Conservation (phyloP, 1,140 invertebrate genomes). For the Tribolium castaneum region DNA sequence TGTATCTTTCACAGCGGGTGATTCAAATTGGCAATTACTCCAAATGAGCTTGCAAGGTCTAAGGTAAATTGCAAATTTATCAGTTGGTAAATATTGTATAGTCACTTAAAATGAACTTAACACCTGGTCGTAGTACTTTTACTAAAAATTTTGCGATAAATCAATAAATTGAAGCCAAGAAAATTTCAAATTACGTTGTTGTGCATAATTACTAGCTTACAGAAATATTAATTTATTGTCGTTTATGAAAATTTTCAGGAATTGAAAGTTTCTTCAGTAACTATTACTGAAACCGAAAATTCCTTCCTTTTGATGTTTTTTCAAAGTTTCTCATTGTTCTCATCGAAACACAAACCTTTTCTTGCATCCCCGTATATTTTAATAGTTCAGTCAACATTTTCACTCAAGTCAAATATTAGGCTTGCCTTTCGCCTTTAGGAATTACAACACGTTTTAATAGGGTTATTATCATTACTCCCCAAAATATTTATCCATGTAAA, state of each 20-base stretch:
- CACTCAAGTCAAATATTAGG: not conserved
- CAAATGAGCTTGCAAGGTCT: conserved; percentile 38
- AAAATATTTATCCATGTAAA: conserved; percentile 18
- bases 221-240: too few species aligned
- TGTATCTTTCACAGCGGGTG: conserved; percentile 16
- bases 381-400: not conserved
- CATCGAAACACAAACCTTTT: too few species aligned
- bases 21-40: conserved; percentile 43
- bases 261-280: too few species aligned
- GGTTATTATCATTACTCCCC: not conserved
- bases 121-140: not conserved
- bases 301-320: too few species aligned
- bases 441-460: not conserved
- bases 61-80: conserved; percentile 44
- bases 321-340: too few species aligned
- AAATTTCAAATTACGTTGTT: not conserved
- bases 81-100: conserved; percentile 40
- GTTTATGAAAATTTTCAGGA: too few species aligned
- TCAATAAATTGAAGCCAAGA: not conserved
- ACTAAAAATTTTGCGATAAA: not conserved
- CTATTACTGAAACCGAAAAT: too few species aligned
- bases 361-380: not conserved
- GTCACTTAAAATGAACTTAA: not conserved
- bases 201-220: too few species aligned
- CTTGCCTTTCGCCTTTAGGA: not conserved